Evolutionary conservation across 2,888 invertebrate species (phyloP), one percentile per base, ranked within the genome.

Genomic region (Agrilus mali): DNA sequence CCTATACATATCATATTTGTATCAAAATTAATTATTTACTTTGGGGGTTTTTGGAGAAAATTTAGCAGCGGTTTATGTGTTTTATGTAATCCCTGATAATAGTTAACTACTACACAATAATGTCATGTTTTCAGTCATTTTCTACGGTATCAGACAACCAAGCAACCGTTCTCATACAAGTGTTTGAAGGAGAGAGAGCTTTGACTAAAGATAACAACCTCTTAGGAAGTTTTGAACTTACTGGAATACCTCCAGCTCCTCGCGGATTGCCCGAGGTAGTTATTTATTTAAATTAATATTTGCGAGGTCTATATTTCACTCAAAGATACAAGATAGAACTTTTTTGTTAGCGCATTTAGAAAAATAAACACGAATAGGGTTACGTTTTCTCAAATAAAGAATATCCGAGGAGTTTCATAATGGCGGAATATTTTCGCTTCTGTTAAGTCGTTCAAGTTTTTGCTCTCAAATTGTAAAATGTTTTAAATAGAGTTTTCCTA

Each of bases 61-160:
- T n/a, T n/a, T n/a, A n/a, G n/a, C n/a, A n/a, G n/a, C 5, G 5
- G 20, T 20, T 20, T 5, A 20, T 4, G 4, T 20, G 20, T 7
- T n/a, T n/a, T n/a, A n/a, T 20, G 20, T 20, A 20, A 6, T 20
- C 6, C 1, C 20, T 20, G 17, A 17, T 17, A 17, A 3, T 5
- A 20, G 20, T 20, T 20, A 20, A 20, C 6, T 5, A 6, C n/a
- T n/a, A n/a, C n/a, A n/a, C n/a, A 20, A 20, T 7, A 20, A 27
- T 27, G 27, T 27, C 8, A 27, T 10, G 8, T 27, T 57, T 60
- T 35, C 61, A 68, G 57, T 59, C 63, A 37, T 69, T 69, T 51
- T 66, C 78, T 34, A 80, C 81, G 8, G 80, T 75, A 60, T 68
- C 77, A 2, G 80, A 83, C 63, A 80, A 81, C 60, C 82, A 82